Evolutionary conservation across 2,888 invertebrate species (phyloP).

Genomic region (Tricholauxania praeusta): DNA sequence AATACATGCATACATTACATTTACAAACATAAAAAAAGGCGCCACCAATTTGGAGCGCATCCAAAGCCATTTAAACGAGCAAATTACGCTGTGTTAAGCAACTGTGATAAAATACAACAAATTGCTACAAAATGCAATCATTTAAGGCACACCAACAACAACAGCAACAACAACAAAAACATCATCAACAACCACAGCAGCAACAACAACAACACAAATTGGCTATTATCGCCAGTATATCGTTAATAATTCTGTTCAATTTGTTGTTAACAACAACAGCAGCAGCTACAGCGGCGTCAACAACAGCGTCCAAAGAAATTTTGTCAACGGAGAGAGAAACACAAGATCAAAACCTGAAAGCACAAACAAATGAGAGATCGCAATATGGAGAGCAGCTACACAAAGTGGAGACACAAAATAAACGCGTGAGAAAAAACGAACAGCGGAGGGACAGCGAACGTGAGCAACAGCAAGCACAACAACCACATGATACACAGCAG

Average conservation of each 20-base stretch:
- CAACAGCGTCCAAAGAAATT: slow-evolving; percentile 51
- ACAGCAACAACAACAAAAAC: slow-evolving; percentile 22
- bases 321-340: slow-evolving; percentile 38
- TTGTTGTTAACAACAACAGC: slow-evolving; percentile 48
- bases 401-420: background rate
- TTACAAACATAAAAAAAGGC: background rate
- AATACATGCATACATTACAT: background rate
- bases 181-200: slow-evolving; percentile 43
- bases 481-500: slow-evolving; percentile 43
- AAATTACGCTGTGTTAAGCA: slow-evolving; percentile 13
- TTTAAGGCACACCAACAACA: slow-evolving; percentile 16
- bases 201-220: slow-evolving; percentile 43
- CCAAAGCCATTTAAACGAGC: slow-evolving; percentile 18
- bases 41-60: slow-evolving; percentile 9
- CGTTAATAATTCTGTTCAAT: slow-evolving; percentile 48
- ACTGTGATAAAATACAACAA: background rate
- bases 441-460: slow-evolving; percentile 28
- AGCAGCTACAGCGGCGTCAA: background rate
- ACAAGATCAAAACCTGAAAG: slow-evolving; percentile 13
- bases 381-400: slow-evolving; percentile 40
- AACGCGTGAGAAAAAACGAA: slow-evolving; percentile 26
- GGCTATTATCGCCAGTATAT: slow-evolving; percentile 46
- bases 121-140: slow-evolving; percentile 19
- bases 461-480: slow-evolving; percentile 40
- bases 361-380: slow-evolving; percentile 4